Evolutionary conservation across 1,140 invertebrate genomes (phyloP), one percentile per base, ranked within the genome.

Genomic region (Formica selysi): DNA sequence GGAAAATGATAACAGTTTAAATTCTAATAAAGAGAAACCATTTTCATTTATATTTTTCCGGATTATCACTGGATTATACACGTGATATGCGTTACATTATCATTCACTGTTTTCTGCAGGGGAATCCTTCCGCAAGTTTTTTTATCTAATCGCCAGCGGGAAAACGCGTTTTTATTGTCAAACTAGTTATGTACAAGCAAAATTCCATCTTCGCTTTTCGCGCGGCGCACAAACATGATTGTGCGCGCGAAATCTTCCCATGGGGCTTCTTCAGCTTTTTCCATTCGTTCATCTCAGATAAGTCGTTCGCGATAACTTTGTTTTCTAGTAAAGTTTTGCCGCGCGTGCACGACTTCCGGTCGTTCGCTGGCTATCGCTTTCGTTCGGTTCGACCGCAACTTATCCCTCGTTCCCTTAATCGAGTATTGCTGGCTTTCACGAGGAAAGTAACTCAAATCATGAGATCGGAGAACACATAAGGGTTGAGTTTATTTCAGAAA

Each of bases 261-360:
- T 5, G 61, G 29, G 67, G n/a, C 36, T 44, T 26, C 16, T 36
- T 81, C 76, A 19, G 61, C 26, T 65, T 78, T 78, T 78, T 78
- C 38, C 44, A 85, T 85, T 85, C 81, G 83, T 85, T 85, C 61
- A 80, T 85, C 67, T 85, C 70, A 84, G 38, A 81, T 79, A 79
- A 85, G 76, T 78, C 36, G 26, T 44, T 62, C n/a, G 41, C 44
- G 76, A 81, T 54, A 79, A 85, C 76, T 85, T 85, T 57, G n/a
- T 44, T 16, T 38, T 22, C n/a, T 48, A 32, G 22, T 16, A 1
- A 85, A 79, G 64, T 85, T 85, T 68, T 62, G 44, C 32, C 26
- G 6, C 76, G 48, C 22, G 36, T 22, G 32, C n/a, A 16, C 54
- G 62, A 84, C 38, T 84, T 62, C 70, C 54, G 80, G 57, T 74